These are phyloP conservation scores for Dioctria rufipes DNA, from an alignment of 2,888 invertebrate species.

Conservation along the genomic window DNA sequence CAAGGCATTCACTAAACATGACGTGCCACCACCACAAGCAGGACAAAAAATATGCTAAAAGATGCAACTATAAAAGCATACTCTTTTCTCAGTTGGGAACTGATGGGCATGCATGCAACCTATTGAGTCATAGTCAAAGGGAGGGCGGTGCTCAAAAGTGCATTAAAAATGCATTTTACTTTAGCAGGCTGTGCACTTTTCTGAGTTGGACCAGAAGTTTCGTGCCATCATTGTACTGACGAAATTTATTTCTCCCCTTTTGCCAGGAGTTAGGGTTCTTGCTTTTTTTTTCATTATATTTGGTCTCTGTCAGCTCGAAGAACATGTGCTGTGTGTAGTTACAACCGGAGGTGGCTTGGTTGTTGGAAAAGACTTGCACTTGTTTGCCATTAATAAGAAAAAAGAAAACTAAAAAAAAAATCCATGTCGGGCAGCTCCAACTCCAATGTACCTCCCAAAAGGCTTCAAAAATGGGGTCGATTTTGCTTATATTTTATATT, in stretches of 20 bases:
- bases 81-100: slow-evolving; percentile 23
- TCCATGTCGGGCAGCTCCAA: slow-evolving; percentile 4
- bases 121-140: slow-evolving; percentile 25
- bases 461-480: slow-evolving; percentile 29
- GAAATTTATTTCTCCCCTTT: slow-evolving; percentile 53
- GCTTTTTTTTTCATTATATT: slow-evolving; percentile 30
- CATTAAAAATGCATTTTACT: slow-evolving; percentile 56
- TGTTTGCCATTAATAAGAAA: not conserved
- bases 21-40: slow-evolving; percentile 45
- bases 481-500: slow-evolving; percentile 2
- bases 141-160: slow-evolving; percentile 44
- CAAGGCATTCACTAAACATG: slow-evolving; percentile 47
- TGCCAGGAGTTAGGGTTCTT: slow-evolving; percentile 1
- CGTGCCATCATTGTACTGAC: slow-evolving; percentile 28
- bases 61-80: slow-evolving; percentile 32
- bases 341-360: not conserved
- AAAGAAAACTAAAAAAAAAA: no score
- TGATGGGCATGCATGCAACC: slow-evolving; percentile 7
- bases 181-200: slow-evolving; percentile 28
- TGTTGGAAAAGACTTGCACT: slow-evolving; percentile 1
- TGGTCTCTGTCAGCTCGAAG: slow-evolving; percentile 18
- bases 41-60: slow-evolving; percentile 37
- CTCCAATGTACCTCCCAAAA: slow-evolving; percentile 32
- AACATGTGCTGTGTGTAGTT: slow-evolving; percentile 16
- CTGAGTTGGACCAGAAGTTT: not conserved